Evolutionary conservation across 2,113 vertebrate species (phyloP).

Genomic region (Carassius auratus): DNA sequence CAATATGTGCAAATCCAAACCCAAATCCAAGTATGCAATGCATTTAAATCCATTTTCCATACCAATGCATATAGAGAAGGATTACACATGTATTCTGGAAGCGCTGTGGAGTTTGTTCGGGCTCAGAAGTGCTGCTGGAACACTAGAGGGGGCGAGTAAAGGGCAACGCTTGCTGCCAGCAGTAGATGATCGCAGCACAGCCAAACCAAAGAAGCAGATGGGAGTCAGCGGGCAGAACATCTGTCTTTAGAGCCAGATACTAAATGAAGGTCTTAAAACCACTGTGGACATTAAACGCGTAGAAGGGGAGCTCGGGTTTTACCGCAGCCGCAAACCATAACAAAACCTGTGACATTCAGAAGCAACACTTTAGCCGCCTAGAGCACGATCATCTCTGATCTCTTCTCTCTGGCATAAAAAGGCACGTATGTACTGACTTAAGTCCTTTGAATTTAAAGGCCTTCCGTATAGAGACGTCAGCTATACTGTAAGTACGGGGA

Average conservation of each 20-base stretch:
- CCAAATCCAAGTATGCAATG: not conserved
- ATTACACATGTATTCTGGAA: constrained; percentile 7
- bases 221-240: constrained; percentile 60
- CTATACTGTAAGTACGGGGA: not conserved
- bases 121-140: constrained; percentile 25
- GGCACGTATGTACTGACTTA: not conserved
- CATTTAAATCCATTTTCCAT: constrained; percentile 18
- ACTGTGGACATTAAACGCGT: constrained; percentile 52
- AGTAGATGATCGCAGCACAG: constrained; percentile 35
- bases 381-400: constrained; percentile 10
- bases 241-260: constrained; percentile 56
- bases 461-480: not conserved
- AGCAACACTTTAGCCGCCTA: not conserved
- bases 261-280: constrained; percentile 62
- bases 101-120: constrained; percentile 25
- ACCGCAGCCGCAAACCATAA: constrained; percentile 37
- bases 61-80: not conserved
- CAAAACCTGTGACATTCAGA: constrained; percentile 38
- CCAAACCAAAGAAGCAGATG: constrained; percentile 58
- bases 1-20: constrained; percentile 12
- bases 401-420: constrained; percentile 32
- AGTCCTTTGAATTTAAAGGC: not conserved
- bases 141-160: constrained; percentile 38
- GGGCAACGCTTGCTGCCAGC: constrained; percentile 54
- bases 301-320: constrained; percentile 47